These are phyloP conservation scores for Pasiphila rectangulata DNA, from an alignment of 2,888 invertebrate genomes.

Conservation along the genomic window DNA sequence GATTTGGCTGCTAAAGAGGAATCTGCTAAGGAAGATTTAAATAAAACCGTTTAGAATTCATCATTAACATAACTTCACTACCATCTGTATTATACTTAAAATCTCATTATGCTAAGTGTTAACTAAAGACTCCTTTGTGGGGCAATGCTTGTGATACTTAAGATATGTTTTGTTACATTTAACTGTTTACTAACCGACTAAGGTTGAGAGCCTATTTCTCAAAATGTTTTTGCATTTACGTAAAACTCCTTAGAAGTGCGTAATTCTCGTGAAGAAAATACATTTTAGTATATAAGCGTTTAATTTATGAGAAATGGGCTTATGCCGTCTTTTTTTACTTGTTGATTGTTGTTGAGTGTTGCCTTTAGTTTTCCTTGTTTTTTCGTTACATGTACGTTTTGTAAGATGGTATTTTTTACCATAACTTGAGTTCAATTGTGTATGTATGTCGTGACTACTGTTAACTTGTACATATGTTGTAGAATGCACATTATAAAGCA, in stretches of 20 bases:
- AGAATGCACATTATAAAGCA: conserved; percentile 6
- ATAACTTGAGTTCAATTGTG: background rate
- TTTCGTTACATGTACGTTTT: conserved; percentile 4
- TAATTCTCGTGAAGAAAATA: background rate
- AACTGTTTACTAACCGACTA: background rate
- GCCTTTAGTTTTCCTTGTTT: conserved; percentile 5
- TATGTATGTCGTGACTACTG: background rate
- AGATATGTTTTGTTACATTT: conserved; percentile 18
- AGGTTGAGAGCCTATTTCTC: background rate
- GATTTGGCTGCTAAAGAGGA: conserved; percentile 1
- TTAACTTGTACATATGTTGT: conserved; percentile 5
- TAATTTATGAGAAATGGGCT: background rate
- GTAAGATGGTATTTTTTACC: conserved; percentile 2
- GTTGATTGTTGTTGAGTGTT: conserved; percentile 19
- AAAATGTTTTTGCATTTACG: background rate
- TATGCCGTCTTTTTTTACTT: conserved; percentile 8
- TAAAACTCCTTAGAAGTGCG: background rate
- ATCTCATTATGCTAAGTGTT: conserved; percentile 32
- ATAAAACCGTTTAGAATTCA: conserved; percentile 15
- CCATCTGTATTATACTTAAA: conserved; percentile 32
- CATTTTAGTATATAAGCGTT: background rate
- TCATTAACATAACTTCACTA: conserved; percentile 17
- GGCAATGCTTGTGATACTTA: conserved; percentile 33
- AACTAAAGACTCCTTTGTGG: conserved; percentile 27
- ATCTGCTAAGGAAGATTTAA: conserved; percentile 13